Conservation (phyloP, 2,113 vertebrate genomes). For the Otus sunia region DNA sequence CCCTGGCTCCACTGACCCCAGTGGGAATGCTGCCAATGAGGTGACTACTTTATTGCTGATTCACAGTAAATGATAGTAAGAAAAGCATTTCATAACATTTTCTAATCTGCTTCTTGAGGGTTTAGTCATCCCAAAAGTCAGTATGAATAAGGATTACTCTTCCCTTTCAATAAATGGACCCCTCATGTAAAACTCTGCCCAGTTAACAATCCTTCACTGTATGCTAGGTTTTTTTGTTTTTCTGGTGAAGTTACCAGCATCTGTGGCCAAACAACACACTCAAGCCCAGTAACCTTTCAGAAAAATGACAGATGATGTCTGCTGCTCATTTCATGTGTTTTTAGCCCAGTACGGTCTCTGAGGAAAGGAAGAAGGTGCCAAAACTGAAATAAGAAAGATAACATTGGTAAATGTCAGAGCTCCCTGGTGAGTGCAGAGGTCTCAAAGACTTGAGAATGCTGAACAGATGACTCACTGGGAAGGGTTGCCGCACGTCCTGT, state of each 20-base stretch:
- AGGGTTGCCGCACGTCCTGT: constrained; percentile 36
- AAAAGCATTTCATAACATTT: neutral
- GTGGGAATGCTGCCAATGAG: neutral
- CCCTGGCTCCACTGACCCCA: neutral
- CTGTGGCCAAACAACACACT: constrained; percentile 40
- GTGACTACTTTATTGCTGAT: neutral
- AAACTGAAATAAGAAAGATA: constrained; percentile 74
- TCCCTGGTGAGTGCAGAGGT: constrained; percentile 57
- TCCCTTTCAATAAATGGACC: neutral
- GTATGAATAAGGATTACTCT: constrained; percentile 7
- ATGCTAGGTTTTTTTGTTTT: neutral
- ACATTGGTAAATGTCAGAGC: constrained; percentile 71
- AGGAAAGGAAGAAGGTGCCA: constrained; percentile 52
- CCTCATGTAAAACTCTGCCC: neutral
- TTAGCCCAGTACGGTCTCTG: neutral
- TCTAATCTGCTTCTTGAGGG: neutral
- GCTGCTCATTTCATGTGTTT: constrained; percentile 8
- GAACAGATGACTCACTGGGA: constrained; percentile 60
- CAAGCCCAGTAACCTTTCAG: constrained; percentile 48
- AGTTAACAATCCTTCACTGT: neutral
- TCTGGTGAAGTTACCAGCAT: constrained; percentile 31
- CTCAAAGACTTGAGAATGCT: constrained; percentile 44
- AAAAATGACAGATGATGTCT: constrained; percentile 40
- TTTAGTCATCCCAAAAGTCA: constrained; percentile 40
- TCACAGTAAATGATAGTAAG: neutral